Percentiles rank a stretch among this genome's conserved stretches.
Conservation (phyloP, 30 jellyfish, hydroid and myxozoan species). For the Mastigias papua region DNA sequence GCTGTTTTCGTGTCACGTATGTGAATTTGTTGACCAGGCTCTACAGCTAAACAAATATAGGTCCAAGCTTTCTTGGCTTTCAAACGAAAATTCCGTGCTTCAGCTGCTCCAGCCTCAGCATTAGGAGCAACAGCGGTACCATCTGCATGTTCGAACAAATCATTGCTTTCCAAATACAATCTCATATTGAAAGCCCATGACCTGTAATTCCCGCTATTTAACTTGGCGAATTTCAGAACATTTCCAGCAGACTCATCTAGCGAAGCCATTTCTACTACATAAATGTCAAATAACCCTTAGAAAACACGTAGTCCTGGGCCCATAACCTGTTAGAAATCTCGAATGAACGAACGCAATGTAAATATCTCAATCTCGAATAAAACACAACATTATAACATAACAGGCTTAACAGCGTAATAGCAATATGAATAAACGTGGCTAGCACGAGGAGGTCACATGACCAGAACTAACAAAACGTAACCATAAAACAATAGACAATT, state of each 20-base stretch:
- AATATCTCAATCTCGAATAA: not conserved
- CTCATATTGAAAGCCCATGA: slow-evolving; percentile 57
- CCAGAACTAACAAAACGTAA: not conserved
- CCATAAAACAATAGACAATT: not conserved
- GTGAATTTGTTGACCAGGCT: slow-evolving; percentile 58
- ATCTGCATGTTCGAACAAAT: slow-evolving; percentile 51
- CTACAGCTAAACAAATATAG: slow-evolving; percentile 33
- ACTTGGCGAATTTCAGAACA: slow-evolving; percentile 38
- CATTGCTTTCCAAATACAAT: slow-evolving; percentile 21
- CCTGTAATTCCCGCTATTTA: slow-evolving; percentile 32
- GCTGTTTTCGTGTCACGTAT: slow-evolving; percentile 31
- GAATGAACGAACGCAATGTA: not conserved
- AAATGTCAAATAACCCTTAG: not conserved
- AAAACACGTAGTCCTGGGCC: slow-evolving; percentile 26
- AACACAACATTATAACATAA: not conserved
- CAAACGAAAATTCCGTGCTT: not conserved
- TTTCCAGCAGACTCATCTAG: slow-evolving; percentile 16
- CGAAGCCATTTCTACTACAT: slow-evolving; percentile 13
- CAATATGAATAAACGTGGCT: not conserved
- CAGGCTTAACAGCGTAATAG: not conserved
- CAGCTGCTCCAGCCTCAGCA: slow-evolving; percentile 21
- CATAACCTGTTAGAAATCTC: not conserved
- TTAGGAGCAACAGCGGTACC: slow-evolving; percentile 53
- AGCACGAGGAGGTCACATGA: not conserved
- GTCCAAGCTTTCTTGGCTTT: slow-evolving; percentile 56